These are phyloP conservation scores for Mnemiopsis leidyi DNA, from an alignment of 37 sponge, comb jelly and placozoan genomes.

Conservation along the genomic window DNA sequence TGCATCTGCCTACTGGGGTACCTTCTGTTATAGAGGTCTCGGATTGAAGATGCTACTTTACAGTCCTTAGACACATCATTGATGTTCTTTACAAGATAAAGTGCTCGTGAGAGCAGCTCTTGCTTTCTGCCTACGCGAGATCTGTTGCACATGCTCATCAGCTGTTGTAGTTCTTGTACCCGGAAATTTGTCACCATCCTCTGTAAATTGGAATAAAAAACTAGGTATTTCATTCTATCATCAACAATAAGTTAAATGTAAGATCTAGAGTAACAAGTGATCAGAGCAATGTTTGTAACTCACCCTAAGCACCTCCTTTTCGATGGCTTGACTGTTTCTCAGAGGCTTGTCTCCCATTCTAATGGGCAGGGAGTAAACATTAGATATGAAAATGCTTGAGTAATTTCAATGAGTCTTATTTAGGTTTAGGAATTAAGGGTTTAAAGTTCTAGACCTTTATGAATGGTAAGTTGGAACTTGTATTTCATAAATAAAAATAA, in stretches of 20 bases:
- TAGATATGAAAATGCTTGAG: no score
- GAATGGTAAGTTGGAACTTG: no score
- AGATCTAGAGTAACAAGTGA: not conserved
- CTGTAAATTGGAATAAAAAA: not conserved
- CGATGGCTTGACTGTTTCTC: constrained; percentile 41
- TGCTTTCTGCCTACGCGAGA: constrained; percentile 60
- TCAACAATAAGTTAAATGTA: no score
- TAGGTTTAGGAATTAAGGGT: no score
- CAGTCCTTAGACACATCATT: constrained; percentile 51
- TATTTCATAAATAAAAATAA: no score
- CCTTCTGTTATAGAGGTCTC: constrained; percentile 46
- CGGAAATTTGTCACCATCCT: constrained; percentile 63
- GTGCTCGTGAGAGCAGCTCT: constrained; percentile 44
- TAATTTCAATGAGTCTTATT: no score
- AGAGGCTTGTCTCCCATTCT: not conserved
- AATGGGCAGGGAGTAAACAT: no score
- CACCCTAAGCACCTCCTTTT: constrained; percentile 52
- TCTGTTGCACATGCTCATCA: constrained; percentile 56
- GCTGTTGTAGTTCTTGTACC: constrained; percentile 43
- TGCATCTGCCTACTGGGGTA: constrained; percentile 43
- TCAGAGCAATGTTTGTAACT: not conserved
- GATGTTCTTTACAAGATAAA: constrained; percentile 41
- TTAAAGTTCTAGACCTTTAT: no score
- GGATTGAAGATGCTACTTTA: constrained; percentile 45
- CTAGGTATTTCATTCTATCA: no score